phyloP scores from a whole-genome alignment of 2,888 invertebrate species.

The Apamea crenata region DNA sequence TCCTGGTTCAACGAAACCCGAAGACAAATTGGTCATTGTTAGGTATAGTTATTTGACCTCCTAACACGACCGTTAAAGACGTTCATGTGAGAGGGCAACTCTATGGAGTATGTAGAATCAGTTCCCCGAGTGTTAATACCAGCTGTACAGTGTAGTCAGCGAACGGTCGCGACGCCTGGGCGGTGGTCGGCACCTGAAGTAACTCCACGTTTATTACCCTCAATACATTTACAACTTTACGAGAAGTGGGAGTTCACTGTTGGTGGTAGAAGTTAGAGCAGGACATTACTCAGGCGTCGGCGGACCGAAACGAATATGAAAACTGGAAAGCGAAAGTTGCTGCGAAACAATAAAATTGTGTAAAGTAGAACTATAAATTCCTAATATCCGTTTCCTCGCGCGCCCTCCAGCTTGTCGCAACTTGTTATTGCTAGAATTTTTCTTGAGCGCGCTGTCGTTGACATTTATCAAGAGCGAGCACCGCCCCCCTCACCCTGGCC shows the following conservation, averaged over 20 bases:
- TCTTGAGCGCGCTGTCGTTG: slow-evolving; percentile 49
- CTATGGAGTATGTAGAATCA: neutral
- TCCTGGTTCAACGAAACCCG: neutral
- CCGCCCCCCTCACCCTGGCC: neutral
- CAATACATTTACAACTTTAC: slow-evolving; percentile 16
- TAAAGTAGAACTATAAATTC: slow-evolving; percentile 65
- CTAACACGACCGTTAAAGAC: neutral
- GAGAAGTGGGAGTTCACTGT: slow-evolving; percentile 8
- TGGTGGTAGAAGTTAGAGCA: slow-evolving; percentile 26
- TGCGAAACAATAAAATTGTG: slow-evolving; percentile 61
- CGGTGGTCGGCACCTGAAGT: neutral
- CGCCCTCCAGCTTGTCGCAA: slow-evolving; percentile 47
- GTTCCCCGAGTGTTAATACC: neutral
- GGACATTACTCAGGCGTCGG: slow-evolving; percentile 48
- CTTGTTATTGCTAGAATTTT: slow-evolving; percentile 64
- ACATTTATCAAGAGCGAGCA: slow-evolving; percentile 54
- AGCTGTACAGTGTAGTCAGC: neutral
- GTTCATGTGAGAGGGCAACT: neutral
- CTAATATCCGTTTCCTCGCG: slow-evolving; percentile 49
- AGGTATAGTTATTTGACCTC: neutral
- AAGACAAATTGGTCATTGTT: neutral
- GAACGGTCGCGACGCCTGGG: no score
- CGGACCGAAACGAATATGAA: slow-evolving; percentile 36
- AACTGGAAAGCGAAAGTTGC: slow-evolving; percentile 54
- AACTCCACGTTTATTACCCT: neutral